Evolutionary conservation across 2,888 invertebrate species (phyloP), one percentile per base, ranked within the genome.

Genomic region (Dusona sp.): DNA sequence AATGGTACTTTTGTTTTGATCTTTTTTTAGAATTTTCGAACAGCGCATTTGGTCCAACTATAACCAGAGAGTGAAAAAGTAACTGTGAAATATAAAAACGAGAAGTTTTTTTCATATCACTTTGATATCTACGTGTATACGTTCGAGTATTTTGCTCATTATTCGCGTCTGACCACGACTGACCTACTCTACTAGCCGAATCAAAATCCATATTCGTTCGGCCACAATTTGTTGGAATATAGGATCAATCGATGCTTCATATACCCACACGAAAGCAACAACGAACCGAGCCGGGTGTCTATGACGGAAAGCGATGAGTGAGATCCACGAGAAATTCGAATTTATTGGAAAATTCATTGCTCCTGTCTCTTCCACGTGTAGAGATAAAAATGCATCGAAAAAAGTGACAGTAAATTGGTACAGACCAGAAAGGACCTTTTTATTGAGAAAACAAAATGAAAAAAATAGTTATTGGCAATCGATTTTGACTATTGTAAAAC

Each of bases 281-380:
- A 29, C 16, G 29, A 61, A 78, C 68, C 48, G 54, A 29, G 11
- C 2, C 48, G 77, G 77, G 67, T 68, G 67, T 68, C 48, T 51
- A 67, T 78, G 67, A 68, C 78, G 64, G 48, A 25, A 51, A 38
- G 48, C 67, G 25, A 54, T 68, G 67, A 68, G 51, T 22, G 78
- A 67, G 54, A 78, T 75, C 61, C 75, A 45, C 45, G 61, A 75
- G 61, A 61, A 42, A 75, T 36, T 74, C 74, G 64, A 73, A 51
- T 80, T 81, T 75, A 81, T 81, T 81, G 74, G 67, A 67, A 67
- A 74, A 78, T 78, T 65, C 78, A 78, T 78, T 38, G 78, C 33
- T 51, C 29, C 78, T 68, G 78, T 78, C 78, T 25, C 33, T 67
- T 78, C 51, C 78, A 78, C 38, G 67, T 54, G 67, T 61, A 45